A percentile compares a stretch with the other conserved stretches of the same genome.
phyloP scores from a whole-genome alignment of 2,113 vertebrate genomes.

The Bubo bubo region DNA sequence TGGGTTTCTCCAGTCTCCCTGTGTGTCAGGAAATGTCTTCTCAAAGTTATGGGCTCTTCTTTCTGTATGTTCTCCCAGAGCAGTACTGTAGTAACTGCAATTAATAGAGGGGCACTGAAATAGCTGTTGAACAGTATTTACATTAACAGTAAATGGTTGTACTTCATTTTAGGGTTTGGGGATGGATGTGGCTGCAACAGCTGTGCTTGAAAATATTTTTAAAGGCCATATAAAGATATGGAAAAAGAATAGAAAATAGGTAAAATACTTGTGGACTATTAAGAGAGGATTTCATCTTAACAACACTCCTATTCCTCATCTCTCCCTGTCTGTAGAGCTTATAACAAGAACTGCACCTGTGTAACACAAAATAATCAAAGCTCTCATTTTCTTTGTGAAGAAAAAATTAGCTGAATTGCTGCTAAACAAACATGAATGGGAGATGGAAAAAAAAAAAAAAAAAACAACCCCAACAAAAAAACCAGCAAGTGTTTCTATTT shows the following conservation, averaged over 20 bases:
- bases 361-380: neutral
- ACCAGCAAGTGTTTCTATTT: rapidly evolving
- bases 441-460: neutral
- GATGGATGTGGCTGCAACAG: neutral
- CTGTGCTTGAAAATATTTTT: neutral
- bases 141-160: neutral
- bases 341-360: rapidly evolving
- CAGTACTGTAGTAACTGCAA: rapidly evolving
- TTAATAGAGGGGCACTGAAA: neutral
- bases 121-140: neutral
- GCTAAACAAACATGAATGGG: neutral
- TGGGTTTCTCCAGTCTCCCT: neutral
- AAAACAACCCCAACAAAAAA: no score
- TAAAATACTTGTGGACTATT: neutral
- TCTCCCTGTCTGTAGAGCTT: neutral
- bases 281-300: neutral
- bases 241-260: neutral
- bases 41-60: neutral
- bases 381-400: neutral
- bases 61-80: rapidly evolving
- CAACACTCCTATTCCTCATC: rapidly evolving
- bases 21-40: neutral
- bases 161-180: neutral
- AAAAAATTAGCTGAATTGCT: neutral
- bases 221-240: neutral